Percentiles rank a stretch among this genome's conserved stretches.
These are phyloP conservation scores for Saccostrea echinata DNA, from an alignment of 1,140 invertebrate genomes.

Conservation along the genomic window DNA sequence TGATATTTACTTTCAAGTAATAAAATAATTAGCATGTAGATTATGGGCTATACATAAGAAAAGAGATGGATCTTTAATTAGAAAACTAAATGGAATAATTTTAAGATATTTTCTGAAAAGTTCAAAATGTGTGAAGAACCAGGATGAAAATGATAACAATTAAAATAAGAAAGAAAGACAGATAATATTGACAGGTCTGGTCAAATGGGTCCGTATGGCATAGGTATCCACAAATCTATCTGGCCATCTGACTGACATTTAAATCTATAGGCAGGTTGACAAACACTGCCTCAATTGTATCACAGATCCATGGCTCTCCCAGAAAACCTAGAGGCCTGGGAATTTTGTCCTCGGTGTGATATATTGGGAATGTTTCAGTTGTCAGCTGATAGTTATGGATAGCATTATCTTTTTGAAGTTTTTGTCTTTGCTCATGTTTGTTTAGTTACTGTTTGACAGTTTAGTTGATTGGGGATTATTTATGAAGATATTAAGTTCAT, in stretches of 20 bases:
- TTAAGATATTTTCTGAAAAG: neutral
- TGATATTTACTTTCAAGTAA: neutral
- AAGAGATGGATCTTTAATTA: neutral
- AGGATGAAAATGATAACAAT: neutral
- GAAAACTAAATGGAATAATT: neutral
- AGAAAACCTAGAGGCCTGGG: slow-evolving; percentile 12
- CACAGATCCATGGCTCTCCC: neutral
- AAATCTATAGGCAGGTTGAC: neutral
- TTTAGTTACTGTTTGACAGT: neutral
- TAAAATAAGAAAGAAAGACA: neutral
- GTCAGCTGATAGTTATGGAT: neutral
- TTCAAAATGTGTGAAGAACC: neutral
- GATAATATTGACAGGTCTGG: slow-evolving; percentile 18
- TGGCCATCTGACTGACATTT: slow-evolving; percentile 23
- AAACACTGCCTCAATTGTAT: slow-evolving; percentile 25
- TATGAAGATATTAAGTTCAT: neutral
- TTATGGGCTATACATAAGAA: too few relatives aligned
- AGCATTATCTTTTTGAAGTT: neutral
- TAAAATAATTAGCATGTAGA: neutral
- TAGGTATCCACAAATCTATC: neutral
- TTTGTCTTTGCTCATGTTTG: neutral
- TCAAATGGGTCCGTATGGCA: neutral
- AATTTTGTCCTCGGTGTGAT: slow-evolving; percentile 1
- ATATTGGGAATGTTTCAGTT: neutral
- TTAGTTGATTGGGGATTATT: neutral